phyloP scores from a whole-genome alignment of 2,797 vertebrate genomes.

The Syngnathus rostellatus region DNA sequence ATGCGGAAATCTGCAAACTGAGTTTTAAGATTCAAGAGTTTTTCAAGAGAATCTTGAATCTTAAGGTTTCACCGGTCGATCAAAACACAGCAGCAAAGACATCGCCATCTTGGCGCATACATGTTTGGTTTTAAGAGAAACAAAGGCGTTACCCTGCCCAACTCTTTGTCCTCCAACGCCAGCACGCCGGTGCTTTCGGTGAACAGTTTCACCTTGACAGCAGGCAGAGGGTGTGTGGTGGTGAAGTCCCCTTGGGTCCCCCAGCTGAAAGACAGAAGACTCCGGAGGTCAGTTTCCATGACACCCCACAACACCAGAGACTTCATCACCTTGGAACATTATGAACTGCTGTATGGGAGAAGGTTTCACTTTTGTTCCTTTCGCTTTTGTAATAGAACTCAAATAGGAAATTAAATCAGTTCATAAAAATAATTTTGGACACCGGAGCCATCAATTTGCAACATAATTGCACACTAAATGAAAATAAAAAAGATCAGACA shows the following conservation, averaged over 20 bases:
- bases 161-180: constrained; percentile 97
- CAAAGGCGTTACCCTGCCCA: constrained; percentile 81
- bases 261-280: constrained; percentile 78
- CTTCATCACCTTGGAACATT: constrained; percentile 20
- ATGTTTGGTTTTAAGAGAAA: background rate
- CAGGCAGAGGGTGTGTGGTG: constrained; percentile 92
- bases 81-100: background rate
- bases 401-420: background rate
- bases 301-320: constrained; percentile 19
- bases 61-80: background rate
- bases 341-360: background rate
- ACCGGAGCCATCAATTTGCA: background rate
- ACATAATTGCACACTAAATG: background rate
- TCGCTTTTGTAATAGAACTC: background rate
- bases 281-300: constrained; percentile 47
- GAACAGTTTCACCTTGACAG: constrained; percentile 98
- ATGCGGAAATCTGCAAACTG: background rate
- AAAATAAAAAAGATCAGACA: background rate
- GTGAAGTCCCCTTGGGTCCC: constrained; percentile 98
- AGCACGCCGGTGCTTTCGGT: constrained; percentile 97
- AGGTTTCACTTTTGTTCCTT: constrained; percentile 7
- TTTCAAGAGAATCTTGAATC: too few species aligned
- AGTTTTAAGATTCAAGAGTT: too few species aligned
- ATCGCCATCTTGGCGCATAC: background rate
- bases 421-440: background rate